Base-by-base conservation (phyloP, 35 echinoderm and acorn worm genomes). In the Apostichopus californicus region DNA sequence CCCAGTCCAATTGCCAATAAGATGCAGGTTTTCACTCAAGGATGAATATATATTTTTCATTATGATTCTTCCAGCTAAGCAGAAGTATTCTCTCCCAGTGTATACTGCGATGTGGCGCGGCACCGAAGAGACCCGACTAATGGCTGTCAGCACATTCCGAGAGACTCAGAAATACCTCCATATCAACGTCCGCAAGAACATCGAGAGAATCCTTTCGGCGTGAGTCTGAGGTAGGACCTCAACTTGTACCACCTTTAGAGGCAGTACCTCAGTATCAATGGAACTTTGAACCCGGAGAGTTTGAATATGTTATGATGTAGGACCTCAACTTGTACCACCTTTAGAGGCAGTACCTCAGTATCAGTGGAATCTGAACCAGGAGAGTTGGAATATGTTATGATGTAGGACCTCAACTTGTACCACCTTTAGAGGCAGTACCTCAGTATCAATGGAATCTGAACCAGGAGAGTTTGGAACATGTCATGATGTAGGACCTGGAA, bases 81-180 rank as follows among this genome's bases (percentile, higher is more conserved):
- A 93, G 26, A 93, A 93, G 81, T 86, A 86, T 80, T 86, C 92
- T 57, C 60, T 93, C 2, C 92, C 92, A 55, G 92, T 93, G 3
- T 93, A 93, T 17, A 70, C 58, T 14, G 92, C 83, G 5, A 86
- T 93, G 81, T 86, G 68, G 92, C 78, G 81, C 20, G 92, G 92
- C 10, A 86, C 92, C 72, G 92, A 93, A 11, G 64, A 83, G 57
- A 86, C 92, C 12, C 71, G 81, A 58, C 15, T 81, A 17, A 73
- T 93, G 66, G 92, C 92, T 11, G 46, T 73, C 23, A 86, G 58
- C 15, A 73, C 52, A 1, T 93, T 86, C 20, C 24, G 57, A 15
- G 81, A 83, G 18, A 93, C 92, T 8, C 80, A 93, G 81, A 86
- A 87, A 58, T 86, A 87, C 46, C 92, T 93, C 24, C 92, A 93